phyloP scores from a whole-genome alignment of 1,140 invertebrate species.

The Tetramorium alpestre region DNA sequence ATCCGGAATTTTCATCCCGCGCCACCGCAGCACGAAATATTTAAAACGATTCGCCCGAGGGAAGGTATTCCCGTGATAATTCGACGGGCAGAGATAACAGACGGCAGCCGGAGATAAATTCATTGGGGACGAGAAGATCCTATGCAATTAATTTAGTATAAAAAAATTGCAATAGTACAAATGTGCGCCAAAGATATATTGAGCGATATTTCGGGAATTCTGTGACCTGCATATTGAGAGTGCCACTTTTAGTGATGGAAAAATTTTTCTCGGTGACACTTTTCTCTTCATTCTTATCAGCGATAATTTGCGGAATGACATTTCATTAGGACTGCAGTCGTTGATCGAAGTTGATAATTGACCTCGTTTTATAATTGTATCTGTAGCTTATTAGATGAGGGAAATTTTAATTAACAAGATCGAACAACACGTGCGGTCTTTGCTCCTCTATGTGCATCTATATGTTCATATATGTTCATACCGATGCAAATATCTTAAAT shows the following conservation, averaged over 20 bases:
- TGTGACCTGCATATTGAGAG: not conserved
- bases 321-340: not conserved
- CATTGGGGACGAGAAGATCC: not conserved
- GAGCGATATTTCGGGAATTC: not conserved
- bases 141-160: not conserved
- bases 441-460: not conserved
- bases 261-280: not conserved
- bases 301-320: not conserved
- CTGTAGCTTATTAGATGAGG: not conserved
- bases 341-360: slow-evolving; percentile 11
- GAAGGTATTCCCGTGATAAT: not conserved
- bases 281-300: not conserved
- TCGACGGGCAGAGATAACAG: not conserved
- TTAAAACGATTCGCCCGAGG: not conserved
- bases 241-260: not conserved
- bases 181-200: not conserved
- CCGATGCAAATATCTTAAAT: not conserved
- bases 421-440: not conserved
- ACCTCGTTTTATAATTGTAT: slow-evolving; percentile 1
- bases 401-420: slow-evolving; percentile 32
- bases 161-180: not conserved
- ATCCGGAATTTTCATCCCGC: not conserved
- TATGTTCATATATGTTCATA: no score
- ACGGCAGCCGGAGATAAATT: not conserved
- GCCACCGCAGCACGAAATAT: not conserved